A percentile compares a stretch with the other conserved stretches of the same genome.
Evolutionary conservation across 2,797 vertebrate species (phyloP).

Genomic region (Scleropages formosus): DNA sequence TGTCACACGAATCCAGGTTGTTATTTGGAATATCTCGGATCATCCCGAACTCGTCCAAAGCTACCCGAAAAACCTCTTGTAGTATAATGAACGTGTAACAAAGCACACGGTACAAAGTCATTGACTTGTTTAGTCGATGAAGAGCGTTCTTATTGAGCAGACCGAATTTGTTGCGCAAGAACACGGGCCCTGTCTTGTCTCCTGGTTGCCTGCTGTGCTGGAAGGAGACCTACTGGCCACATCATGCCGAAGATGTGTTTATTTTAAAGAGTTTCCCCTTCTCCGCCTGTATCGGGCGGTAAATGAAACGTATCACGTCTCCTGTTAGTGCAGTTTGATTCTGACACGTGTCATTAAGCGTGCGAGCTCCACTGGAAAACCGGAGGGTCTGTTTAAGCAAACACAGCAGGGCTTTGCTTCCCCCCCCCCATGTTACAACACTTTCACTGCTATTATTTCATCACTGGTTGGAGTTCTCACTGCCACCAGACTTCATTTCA

Average conservation of each 20-base stretch:
- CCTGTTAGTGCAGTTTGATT: slow-evolving; percentile 10
- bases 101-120: background rate
- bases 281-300: background rate
- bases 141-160: background rate
- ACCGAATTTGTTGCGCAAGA: background rate
- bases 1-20: no score
- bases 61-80: no score
- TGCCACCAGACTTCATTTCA: background rate
- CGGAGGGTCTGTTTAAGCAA: background rate
- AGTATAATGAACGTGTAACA: no score
- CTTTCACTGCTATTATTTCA: background rate
- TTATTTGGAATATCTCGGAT: no score
- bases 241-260: background rate
- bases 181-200: background rate
- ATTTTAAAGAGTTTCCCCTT: background rate
- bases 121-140: background rate
- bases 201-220: background rate
- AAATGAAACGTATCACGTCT: slow-evolving; percentile 21
- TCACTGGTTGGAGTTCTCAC: background rate
- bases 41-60: no score
- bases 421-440: background rate
- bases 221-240: background rate
- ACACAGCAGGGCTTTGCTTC: background rate
- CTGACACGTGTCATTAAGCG: slow-evolving; percentile 28
- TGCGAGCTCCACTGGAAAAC: background rate